Base-by-base conservation (phyloP, 2,888 invertebrate genomes). In the Tetanocera ferruginea region DNA sequence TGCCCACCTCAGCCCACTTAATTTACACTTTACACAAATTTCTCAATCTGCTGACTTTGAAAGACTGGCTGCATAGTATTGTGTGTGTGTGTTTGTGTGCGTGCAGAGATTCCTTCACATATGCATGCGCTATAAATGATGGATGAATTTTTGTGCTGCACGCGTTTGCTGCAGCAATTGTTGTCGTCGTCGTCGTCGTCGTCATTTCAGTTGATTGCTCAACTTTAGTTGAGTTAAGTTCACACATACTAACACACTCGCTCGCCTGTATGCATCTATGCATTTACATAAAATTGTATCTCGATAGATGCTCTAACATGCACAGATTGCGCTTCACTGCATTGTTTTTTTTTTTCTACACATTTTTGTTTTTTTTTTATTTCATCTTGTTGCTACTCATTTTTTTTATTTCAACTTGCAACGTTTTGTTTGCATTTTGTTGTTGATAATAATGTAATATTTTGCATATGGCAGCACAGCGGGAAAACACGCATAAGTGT, bases 131-230 rank as follows among this genome's bases (percentile, higher is more conserved):
- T 25, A 55, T 71, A 55, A 71, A 76, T 76, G 76, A 76, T 76
- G 76, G 76, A 76, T 76, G 76, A 76, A 71, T 76, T 71, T n/a
- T 71, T 62, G 64, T 66, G 71, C 71, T 31, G 43, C 28, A 49
- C 37, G 62, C 62, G 25, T 14, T 62, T 73, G 25, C 31, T 37
- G 8, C 57, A 43, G 37, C 70, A 23, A 49, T 70, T 28, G 70
- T 51, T 51, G 49, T 25, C 55, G 55, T 72, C 11, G 55, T 72
- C 55, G n/a, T 49, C 49, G 34, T 71, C 55, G 25, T 71, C 51
- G 23, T 55, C 60, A 66, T 64, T 51, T 64, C 64, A 52, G 49
- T 74, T 64, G 74, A 64, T 74, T 52, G 66, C 74, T 74, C 74
- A 74, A 74, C 74, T 74, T 52, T 19, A 52, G 74, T 52, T 74